Evolutionary conservation across 2,113 vertebrate species (phyloP).

Genomic region (Sinocyclocheilus rhinocerous): DNA sequence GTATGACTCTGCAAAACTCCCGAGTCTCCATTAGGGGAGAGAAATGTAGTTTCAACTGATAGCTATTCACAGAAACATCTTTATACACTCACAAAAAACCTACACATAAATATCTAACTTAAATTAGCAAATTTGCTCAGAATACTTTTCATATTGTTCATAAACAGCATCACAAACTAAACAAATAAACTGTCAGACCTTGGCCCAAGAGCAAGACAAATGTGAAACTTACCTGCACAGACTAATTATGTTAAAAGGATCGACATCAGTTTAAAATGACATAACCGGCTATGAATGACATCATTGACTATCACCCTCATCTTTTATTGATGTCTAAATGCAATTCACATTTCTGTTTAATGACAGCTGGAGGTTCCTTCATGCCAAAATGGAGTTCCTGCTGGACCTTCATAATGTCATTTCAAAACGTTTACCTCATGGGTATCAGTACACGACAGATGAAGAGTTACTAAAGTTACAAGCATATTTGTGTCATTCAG

Average conservation of each 20-base stretch:
- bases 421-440: background rate
- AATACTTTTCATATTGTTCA: background rate
- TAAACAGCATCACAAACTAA: too few relatives aligned
- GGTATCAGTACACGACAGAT: background rate
- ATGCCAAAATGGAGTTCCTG: conserved; percentile 30
- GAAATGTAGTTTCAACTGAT: background rate
- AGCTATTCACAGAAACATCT: conserved; percentile 21
- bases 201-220: background rate
- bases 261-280: conserved; percentile 47
- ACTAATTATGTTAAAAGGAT: conserved; percentile 43
- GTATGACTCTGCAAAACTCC: conserved; percentile 11
- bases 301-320: conserved; percentile 46
- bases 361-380: conserved; percentile 41
- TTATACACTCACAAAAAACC: background rate
- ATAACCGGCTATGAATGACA: conserved; percentile 48
- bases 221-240: background rate
- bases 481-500: background rate
- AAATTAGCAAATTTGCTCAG: background rate
- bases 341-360: conserved; percentile 44
- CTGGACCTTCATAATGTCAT: conserved; percentile 26
- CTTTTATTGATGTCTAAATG: conserved; percentile 44
- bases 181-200: conserved; percentile 4
- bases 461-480: background rate
- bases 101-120: background rate
- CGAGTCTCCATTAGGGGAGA: conserved; percentile 12